Percentiles rank a stretch among this genome's conserved stretches.
phyloP scores from a whole-genome alignment of 1,140 invertebrate species.

The Agrypnia vestita region DNA sequence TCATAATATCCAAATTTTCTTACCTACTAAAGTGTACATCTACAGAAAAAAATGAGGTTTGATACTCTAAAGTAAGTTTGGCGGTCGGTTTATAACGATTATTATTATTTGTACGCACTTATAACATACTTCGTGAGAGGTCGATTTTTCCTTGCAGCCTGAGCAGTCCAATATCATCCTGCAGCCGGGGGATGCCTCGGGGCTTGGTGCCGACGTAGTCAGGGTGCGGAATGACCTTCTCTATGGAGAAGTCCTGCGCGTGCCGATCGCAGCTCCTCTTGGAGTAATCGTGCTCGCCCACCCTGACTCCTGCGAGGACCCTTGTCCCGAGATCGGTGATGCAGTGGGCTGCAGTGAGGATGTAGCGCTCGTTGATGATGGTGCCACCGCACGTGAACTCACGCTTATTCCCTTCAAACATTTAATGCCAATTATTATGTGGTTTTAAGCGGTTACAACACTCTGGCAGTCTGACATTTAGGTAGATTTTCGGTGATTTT shows the following conservation, averaged over 20 bases:
- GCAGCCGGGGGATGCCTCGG: conserved; percentile 62
- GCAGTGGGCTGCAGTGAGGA: conserved; percentile 84
- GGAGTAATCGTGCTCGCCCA: conserved; percentile 77
- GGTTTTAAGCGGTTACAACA: too few species aligned
- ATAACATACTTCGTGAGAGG: background rate
- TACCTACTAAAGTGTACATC: too few species aligned
- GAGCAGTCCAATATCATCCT: conserved; percentile 78
- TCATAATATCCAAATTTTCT: too few species aligned
- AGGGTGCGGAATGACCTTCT: conserved; percentile 67
- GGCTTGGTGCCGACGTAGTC: conserved; percentile 61
- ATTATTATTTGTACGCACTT: too few species aligned
- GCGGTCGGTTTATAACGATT: too few species aligned
- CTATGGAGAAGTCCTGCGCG: conserved; percentile 64
- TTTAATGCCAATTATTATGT: too few species aligned
- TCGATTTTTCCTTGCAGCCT: conserved; percentile 71
- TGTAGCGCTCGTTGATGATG: conserved; percentile 77
- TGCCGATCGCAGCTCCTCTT: conserved; percentile 71
- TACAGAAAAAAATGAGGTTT: too few species aligned
- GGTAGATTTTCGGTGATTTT: too few species aligned
- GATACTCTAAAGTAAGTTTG: too few species aligned
- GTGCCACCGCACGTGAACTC: conserved; percentile 73
- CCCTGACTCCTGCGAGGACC: conserved; percentile 70
- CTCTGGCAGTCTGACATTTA: too few species aligned
- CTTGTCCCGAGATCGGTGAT: conserved; percentile 69
- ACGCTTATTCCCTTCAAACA: background rate